A percentile compares a stretch with the other conserved stretches of the same genome.
Conservation (phyloP, 1,140 invertebrate genomes). For the Hormaphis cornu region DNA sequence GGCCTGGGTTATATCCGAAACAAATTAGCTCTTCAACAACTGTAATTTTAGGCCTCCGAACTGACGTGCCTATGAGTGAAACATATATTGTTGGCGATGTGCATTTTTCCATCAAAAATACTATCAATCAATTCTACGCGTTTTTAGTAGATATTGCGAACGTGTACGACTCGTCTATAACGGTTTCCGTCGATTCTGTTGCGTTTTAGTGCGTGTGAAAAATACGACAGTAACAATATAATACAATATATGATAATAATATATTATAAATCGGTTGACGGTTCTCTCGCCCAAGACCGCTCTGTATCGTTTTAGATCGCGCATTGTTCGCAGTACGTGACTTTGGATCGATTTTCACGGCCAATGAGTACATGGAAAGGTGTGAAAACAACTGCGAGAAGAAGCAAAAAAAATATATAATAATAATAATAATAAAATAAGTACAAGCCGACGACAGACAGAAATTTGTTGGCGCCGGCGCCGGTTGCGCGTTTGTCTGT, state of each 20-base stretch:
- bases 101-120: too few species aligned
- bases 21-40: too few species aligned
- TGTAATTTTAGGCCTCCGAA: too few species aligned
- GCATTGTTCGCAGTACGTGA: slow-evolving; percentile 27
- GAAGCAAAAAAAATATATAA: too few species aligned
- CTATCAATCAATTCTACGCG: too few species aligned
- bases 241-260: too few species aligned
- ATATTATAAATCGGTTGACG: slow-evolving; percentile 24
- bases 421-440: slow-evolving; percentile 15
- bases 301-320: not conserved
- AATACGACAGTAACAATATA: not conserved
- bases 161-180: too few species aligned
- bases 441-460: slow-evolving; percentile 19
- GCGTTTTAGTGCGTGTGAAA: not conserved
- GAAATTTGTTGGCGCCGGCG: not conserved
- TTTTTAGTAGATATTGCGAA: not conserved
- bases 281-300: not conserved
- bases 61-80: too few species aligned
- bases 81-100: too few species aligned
- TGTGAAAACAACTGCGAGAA: slow-evolving; percentile 21
- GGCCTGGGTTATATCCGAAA: too few species aligned
- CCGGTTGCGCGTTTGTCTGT: slow-evolving; percentile 1
- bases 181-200: not conserved
- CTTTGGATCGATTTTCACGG: slow-evolving; percentile 18
- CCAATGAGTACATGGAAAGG: slow-evolving; percentile 15